Conservation (phyloP, 2,113 vertebrate genomes). For the Dasyurus viverrinus region DNA sequence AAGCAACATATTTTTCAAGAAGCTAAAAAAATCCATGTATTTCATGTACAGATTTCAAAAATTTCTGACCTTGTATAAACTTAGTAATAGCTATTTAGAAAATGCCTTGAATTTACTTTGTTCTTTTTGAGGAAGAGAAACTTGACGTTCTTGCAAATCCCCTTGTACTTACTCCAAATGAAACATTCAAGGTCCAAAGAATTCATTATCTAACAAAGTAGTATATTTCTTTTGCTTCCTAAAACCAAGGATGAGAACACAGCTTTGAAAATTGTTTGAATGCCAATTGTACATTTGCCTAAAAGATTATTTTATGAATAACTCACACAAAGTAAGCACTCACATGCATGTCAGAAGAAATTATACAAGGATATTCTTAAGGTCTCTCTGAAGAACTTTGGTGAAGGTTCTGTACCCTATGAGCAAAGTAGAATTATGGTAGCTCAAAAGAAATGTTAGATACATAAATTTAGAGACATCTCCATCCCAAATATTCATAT, state of each 20-base stretch:
- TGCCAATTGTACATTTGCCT: too few relatives aligned
- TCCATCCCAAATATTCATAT: too few relatives aligned
- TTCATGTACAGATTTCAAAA: constrained; percentile 72
- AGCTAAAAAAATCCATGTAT: constrained; percentile 74
- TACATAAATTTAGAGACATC: too few relatives aligned
- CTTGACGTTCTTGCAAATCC: constrained; percentile 31
- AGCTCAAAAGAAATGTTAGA: too few relatives aligned
- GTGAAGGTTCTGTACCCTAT: too few relatives aligned
- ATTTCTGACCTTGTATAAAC: constrained; percentile 30
- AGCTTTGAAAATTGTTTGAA: neutral
- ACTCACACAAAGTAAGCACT: neutral
- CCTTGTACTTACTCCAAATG: constrained; percentile 28
- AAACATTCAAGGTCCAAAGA: constrained; percentile 45
- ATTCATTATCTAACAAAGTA: constrained; percentile 39
- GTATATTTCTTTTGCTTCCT: constrained; percentile 52
- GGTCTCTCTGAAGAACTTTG: neutral
- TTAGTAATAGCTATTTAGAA: constrained; percentile 55
- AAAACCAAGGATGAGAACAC: neutral
- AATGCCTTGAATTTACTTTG: constrained; percentile 22
- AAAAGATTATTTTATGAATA: neutral
- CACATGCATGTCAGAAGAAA: neutral
- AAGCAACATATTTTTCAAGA: constrained; percentile 64
- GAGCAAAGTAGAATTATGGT: too few relatives aligned
- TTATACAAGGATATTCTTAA: neutral
- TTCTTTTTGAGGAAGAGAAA: constrained; percentile 32